Evolutionary conservation across 2,888 invertebrate species (phyloP).

Genomic region (Osedax frankpressi): DNA sequence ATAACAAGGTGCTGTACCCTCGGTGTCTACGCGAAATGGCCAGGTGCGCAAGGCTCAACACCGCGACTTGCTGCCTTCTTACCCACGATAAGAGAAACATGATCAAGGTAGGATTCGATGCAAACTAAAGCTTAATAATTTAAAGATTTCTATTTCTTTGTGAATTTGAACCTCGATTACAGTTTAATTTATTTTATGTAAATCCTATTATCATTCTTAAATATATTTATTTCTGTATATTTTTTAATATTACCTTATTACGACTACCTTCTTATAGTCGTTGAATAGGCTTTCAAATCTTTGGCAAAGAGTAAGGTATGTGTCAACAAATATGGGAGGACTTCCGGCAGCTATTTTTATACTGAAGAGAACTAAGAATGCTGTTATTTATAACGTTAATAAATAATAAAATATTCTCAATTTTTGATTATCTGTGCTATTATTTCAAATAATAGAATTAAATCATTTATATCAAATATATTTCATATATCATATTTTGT

Average conservation of each 20-base stretch:
- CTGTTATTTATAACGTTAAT: constrained; percentile 5
- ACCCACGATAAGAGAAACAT: constrained; percentile 41
- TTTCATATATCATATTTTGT: no score
- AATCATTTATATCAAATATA: no score
- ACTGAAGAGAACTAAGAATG: constrained; percentile 29
- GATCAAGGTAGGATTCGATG: constrained; percentile 30
- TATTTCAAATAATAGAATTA: no score
- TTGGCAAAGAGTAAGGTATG: constrained; percentile 17
- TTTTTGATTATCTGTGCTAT: no score
- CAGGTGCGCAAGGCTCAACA: constrained; percentile 45
- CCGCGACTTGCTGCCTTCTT: constrained; percentile 51
- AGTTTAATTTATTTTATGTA: neutral
- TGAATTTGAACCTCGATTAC: neutral
- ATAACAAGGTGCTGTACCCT: constrained; percentile 51
- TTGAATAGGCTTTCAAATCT: neutral
- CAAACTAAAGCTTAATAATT: neutral
- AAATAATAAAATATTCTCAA: no score
- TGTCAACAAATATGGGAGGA: constrained; percentile 44
- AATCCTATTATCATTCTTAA: no score
- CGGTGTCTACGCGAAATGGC: constrained; percentile 49
- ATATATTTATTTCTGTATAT: no score
- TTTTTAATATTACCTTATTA: neutral
- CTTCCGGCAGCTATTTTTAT: constrained; percentile 39
- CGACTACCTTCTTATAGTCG: neutral
- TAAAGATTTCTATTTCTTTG: no score